These are phyloP conservation scores for Lasioglossum malachurum DNA, from an alignment of 2,888 invertebrate genomes.

Conservation along the genomic window DNA sequence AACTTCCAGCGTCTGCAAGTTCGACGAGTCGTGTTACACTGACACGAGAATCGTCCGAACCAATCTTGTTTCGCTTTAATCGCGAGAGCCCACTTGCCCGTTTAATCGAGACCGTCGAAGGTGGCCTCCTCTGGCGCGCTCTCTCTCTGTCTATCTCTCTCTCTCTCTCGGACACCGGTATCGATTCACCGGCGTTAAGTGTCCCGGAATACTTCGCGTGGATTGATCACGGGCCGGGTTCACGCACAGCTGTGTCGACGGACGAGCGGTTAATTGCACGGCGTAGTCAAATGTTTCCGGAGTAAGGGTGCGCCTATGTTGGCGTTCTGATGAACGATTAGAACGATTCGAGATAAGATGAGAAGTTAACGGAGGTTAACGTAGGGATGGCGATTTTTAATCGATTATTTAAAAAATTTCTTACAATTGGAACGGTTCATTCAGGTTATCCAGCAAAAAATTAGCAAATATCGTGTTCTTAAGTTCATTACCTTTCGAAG, in stretches of 20 bases:
- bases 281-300: background rate
- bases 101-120: slow-evolving; percentile 5
- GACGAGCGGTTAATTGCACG: slow-evolving; percentile 4
- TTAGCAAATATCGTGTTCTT: no score
- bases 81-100: slow-evolving; percentile 23
- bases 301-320: background rate
- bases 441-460: no score
- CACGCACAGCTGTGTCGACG: background rate
- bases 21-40: slow-evolving; percentile 7
- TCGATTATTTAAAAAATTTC: no score
- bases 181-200: background rate
- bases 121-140: background rate
- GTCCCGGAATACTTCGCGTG: background rate
- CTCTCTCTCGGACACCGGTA: background rate
- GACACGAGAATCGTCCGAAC: background rate
- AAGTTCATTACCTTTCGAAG: no score
- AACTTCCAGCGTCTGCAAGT: background rate
- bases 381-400: no score
- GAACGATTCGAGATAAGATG: background rate
- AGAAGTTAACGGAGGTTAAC: no score
- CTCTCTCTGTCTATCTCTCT: background rate
- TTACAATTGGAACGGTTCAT: no score
- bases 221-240: background rate
- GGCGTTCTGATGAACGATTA: background rate
- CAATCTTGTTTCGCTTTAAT: slow-evolving; percentile 14